Percentiles rank a stretch among this genome's conserved stretches.
Conservation (phyloP, 2,113 vertebrate species). For the Odontophorus gujanensis region DNA sequence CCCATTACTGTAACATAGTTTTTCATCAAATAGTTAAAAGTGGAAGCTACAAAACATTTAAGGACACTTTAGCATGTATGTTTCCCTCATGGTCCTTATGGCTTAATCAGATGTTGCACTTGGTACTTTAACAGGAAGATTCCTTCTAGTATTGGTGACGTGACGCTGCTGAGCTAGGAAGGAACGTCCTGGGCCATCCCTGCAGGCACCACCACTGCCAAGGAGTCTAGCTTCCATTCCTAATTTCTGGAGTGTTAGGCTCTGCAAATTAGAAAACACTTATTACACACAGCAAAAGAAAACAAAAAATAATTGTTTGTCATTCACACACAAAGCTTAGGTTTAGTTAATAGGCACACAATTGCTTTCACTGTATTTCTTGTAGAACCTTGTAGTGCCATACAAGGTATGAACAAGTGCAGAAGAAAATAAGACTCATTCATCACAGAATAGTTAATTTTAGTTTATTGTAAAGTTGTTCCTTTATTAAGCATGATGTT, state of each 20-base stretch:
- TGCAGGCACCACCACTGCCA: slow-evolving; percentile 68
- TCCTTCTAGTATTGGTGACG: slow-evolving; percentile 87
- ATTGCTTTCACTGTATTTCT: neutral
- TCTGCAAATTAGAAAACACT: slow-evolving; percentile 75
- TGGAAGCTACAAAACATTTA: slow-evolving; percentile 73
- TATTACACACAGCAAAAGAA: neutral
- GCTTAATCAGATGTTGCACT: slow-evolving; percentile 84
- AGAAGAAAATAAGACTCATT: neutral
- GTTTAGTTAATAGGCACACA: fast-evolving
- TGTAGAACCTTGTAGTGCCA: neutral
- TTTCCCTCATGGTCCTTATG: slow-evolving; percentile 47
- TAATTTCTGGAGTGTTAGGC: slow-evolving; percentile 92
- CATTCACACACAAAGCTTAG: neutral
- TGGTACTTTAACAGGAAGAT: slow-evolving; percentile 84
- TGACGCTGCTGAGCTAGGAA: slow-evolving; percentile 94
- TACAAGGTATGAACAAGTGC: neutral
- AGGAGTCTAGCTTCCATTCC: slow-evolving; percentile 90
- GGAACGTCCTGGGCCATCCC: slow-evolving; percentile 82
- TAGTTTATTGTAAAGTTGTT: neutral
- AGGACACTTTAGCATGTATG: slow-evolving; percentile 79
- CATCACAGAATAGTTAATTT: neutral
- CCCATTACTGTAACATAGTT: slow-evolving; percentile 34
- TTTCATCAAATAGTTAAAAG: slow-evolving; percentile 32
- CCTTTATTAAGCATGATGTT: neutral
- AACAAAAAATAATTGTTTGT: fast-evolving